Evolutionary conservation across 2,888 invertebrate genomes (phyloP).

Genomic region (Pristionchus exspectatus): DNA sequence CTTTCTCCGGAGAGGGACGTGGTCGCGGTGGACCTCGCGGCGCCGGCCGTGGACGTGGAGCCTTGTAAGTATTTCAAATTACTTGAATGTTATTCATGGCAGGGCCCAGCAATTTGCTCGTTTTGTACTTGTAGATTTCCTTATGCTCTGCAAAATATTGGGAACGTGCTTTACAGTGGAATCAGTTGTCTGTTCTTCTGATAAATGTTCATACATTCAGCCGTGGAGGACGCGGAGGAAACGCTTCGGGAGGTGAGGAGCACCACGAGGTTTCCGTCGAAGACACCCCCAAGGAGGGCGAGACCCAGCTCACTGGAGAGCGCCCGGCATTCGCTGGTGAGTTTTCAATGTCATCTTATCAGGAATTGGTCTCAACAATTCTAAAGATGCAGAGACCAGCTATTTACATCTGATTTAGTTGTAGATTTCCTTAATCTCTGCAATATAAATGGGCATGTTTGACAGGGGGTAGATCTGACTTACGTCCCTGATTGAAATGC

Average conservation of each 20-base stretch:
- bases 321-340: slow-evolving; percentile 24
- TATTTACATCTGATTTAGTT: slow-evolving; percentile 8
- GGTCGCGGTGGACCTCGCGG: slow-evolving; percentile 64
- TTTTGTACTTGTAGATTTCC: slow-evolving; percentile 42
- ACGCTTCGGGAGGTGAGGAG: slow-evolving; percentile 41
- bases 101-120: slow-evolving; percentile 10
- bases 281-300: slow-evolving; percentile 53
- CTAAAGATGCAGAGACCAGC: slow-evolving; percentile 6
- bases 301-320: slow-evolving; percentile 33
- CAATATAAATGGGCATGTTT: slow-evolving; percentile 2
- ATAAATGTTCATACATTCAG: slow-evolving; percentile 48
- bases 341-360: not conserved
- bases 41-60: slow-evolving; percentile 64
- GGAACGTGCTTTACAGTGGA: slow-evolving; percentile 32
- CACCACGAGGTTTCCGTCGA: slow-evolving; percentile 44
- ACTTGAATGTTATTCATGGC: not conserved
- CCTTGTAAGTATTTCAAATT: slow-evolving; percentile 6
- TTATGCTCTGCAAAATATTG: slow-evolving; percentile 46
- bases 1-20: slow-evolving; percentile 51
- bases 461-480: not conserved
- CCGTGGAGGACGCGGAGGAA: slow-evolving; percentile 55
- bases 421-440: slow-evolving; percentile 29
- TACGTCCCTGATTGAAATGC: slow-evolving; percentile 18
- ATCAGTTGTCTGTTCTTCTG: not conserved
- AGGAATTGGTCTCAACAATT: not conserved